Conservation (phyloP, 2,113 vertebrate species). For the Carassius auratus region DNA sequence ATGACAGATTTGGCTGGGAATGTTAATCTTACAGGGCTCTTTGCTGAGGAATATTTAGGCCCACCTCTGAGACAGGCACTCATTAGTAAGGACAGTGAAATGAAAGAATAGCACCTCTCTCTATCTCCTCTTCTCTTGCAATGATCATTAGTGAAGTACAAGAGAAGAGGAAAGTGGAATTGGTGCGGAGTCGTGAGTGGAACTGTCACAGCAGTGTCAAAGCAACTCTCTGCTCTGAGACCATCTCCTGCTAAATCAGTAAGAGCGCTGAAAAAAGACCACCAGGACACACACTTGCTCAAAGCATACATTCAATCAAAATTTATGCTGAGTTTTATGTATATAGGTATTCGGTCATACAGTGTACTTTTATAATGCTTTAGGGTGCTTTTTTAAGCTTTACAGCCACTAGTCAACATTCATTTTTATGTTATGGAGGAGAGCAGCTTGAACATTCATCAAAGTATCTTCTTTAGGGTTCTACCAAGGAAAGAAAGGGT, state of each 20-base stretch:
- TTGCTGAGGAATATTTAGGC: slow-evolving; percentile 11
- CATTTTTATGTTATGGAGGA: background rate
- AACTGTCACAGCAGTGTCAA: slow-evolving; percentile 32
- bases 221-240: background rate
- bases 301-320: background rate
- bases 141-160: slow-evolving; percentile 37
- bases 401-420: background rate
- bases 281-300: background rate
- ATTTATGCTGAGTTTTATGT: background rate
- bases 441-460: background rate
- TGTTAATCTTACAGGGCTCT: background rate
- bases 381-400: background rate
- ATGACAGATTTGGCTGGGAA: background rate
- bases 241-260: slow-evolving; percentile 32
- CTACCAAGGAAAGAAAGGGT: background rate
- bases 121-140: slow-evolving; percentile 11
- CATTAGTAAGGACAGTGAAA: slow-evolving; percentile 20
- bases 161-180: slow-evolving; percentile 14
- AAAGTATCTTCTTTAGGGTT: background rate
- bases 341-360: background rate
- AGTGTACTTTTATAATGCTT: background rate
- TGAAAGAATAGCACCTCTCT: slow-evolving; percentile 2
- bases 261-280: background rate
- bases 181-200: slow-evolving; percentile 1
- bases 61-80: slow-evolving; percentile 7